A percentile compares a stretch with the other conserved stretches of the same genome.
Conservation (phyloP, 2,888 invertebrate genomes). For the Caenorhabditis drosophilae region DNA sequence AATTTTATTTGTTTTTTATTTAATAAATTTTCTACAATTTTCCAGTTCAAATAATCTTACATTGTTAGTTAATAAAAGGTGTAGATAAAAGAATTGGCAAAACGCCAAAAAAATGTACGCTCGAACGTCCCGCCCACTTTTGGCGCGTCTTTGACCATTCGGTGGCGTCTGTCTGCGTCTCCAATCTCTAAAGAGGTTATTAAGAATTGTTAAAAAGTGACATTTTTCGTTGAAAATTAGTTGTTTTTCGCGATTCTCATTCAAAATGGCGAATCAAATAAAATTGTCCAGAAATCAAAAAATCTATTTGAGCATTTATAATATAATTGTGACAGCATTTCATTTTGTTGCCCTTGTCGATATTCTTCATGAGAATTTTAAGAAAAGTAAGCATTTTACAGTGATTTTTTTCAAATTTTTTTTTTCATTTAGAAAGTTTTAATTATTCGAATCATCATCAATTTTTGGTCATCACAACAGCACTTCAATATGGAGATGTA, state of each 20-base stretch:
- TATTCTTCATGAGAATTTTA: background rate
- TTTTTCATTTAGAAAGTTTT: background rate
- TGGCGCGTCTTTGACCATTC: too few relatives aligned
- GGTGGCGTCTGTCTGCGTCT: constrained; percentile 6
- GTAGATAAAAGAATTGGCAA: too few relatives aligned
- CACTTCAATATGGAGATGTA: constrained; percentile 10
- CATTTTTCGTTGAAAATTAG: too few relatives aligned
- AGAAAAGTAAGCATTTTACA: background rate
- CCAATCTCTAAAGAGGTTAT: background rate
- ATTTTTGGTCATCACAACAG: background rate
- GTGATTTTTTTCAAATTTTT: too few relatives aligned
- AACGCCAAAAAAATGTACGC: too few relatives aligned
- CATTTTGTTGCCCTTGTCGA: constrained; percentile 1
- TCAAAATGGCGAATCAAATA: background rate
- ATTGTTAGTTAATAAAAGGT: too few relatives aligned
- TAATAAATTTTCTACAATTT: too few relatives aligned
- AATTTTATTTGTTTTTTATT: too few relatives aligned
- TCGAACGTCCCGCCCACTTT: too few relatives aligned
- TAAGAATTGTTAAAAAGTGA: too few relatives aligned
- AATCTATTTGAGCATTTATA: background rate
- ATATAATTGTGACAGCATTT: background rate
- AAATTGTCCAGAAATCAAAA: background rate
- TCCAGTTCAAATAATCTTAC: too few relatives aligned
- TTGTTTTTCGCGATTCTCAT: too few relatives aligned
- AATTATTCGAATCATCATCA: background rate